Percentiles rank a stretch among this genome's conserved stretches.
Conservation (phyloP, 2,888 invertebrate genomes). For the Lydus trimaculatus region DNA sequence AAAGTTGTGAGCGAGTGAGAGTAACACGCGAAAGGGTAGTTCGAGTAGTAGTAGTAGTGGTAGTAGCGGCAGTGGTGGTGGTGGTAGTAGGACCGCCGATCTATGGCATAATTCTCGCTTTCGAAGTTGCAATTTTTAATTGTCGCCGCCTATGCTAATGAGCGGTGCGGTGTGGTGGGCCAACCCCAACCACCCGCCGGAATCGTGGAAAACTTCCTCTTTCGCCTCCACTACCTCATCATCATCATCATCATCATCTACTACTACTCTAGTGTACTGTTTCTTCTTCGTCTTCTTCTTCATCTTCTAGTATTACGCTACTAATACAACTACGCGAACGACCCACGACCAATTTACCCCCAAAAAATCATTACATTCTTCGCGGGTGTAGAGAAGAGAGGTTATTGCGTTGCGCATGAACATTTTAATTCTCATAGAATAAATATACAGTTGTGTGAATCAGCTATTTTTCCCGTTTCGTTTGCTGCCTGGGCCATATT, state of each 20-base stretch:
- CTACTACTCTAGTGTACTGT: too few species aligned
- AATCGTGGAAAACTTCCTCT: not conserved
- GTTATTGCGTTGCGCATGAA: constrained; percentile 63
- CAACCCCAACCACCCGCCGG: constrained; percentile 54
- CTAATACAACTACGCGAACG: constrained; percentile 22
- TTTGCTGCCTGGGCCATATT: constrained; percentile 59
- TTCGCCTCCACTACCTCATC: not conserved
- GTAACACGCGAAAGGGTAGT: not conserved
- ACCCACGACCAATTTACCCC: constrained; percentile 70
- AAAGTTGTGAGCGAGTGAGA: not conserved
- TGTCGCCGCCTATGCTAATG: constrained; percentile 57
- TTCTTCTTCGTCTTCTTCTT: not conserved
- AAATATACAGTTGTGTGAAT: constrained; percentile 58
- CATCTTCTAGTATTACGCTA: not conserved
- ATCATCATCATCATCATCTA: not conserved
- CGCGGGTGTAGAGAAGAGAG: constrained; percentile 65
- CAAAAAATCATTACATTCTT: constrained; percentile 87
- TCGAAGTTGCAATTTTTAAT: constrained; percentile 51
- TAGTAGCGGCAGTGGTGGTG: not conserved
- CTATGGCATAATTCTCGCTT: constrained; percentile 23
- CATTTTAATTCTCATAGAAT: constrained; percentile 61
- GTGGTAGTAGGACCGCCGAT: constrained; percentile 17
- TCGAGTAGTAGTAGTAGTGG: not conserved
- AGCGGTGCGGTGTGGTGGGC: too few species aligned
- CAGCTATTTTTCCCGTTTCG: constrained; percentile 61